Conservation (phyloP, 2,888 invertebrate species). For the Fabriciana adippe region DNA sequence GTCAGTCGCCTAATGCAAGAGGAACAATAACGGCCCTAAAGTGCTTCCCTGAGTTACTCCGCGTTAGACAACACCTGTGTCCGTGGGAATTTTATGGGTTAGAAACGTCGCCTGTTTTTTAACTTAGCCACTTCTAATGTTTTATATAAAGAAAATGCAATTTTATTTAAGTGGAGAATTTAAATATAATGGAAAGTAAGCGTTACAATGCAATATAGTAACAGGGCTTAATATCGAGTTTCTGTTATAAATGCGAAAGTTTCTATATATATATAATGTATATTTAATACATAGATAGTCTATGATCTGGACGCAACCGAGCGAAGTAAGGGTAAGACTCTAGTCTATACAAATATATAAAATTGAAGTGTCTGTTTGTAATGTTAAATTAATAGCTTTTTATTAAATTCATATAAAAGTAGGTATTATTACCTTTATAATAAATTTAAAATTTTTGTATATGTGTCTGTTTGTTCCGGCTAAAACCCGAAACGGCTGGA, state of each 20-base stretch:
- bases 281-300: not conserved
- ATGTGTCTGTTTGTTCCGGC: no score
- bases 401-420: no score
- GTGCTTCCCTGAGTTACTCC: conserved; percentile 44
- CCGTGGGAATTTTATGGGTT: conserved; percentile 48
- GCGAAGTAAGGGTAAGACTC: not conserved
- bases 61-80: conserved; percentile 54
- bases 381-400: no score
- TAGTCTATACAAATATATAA: not conserved
- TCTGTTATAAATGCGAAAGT: no score
- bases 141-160: conserved; percentile 2
- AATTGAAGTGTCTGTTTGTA: not conserved
- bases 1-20: conserved; percentile 46
- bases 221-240: no score
- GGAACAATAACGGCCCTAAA: conserved; percentile 44
- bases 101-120: conserved; percentile 15
- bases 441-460: no score
- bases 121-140: not conserved
- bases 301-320: not conserved
- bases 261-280: no score
- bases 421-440: no score
- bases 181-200: not conserved
- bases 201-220: no score
- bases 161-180: not conserved
- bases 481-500: no score